Percentiles rank a stretch among this genome's conserved stretches.
Evolutionary conservation across 37 sponge, comb jelly and placozoan species (phyloP).

Genomic region (Crambe crambe): DNA sequence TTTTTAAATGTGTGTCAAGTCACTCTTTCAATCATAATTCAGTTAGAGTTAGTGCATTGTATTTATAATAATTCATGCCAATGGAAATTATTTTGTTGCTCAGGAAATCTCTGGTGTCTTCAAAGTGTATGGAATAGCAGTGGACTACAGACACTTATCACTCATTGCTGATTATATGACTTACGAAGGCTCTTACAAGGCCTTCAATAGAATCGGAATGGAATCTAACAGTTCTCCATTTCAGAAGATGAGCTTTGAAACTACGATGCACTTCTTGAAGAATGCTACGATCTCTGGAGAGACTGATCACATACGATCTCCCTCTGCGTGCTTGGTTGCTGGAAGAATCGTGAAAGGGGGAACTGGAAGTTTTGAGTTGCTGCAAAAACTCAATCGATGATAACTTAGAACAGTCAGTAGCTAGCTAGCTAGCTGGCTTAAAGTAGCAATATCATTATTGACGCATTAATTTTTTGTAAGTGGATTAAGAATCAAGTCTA

Average conservation of each 20-base stretch:
- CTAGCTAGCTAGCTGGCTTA: no score
- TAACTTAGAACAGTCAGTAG: no score
- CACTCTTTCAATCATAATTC: no score
- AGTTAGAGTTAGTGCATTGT: no score
- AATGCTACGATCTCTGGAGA: constrained; percentile 75
- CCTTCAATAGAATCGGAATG: constrained; percentile 91
- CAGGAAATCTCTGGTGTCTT: constrained; percentile 91
- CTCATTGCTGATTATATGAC: constrained; percentile 96
- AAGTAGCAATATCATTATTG: no score
- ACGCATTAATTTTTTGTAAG: no score
- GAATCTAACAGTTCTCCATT: constrained; percentile 89
- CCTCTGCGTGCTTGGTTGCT: constrained; percentile 84
- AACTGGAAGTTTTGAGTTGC: constrained; percentile 82
- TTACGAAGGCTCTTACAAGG: constrained; percentile 83
- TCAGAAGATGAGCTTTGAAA: constrained; percentile 98
- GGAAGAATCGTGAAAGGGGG: constrained; percentile 81
- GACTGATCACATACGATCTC: constrained; percentile 72
- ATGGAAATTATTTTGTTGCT: no score
- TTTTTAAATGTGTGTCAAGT: no score
- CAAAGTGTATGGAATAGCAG: constrained; percentile 88
- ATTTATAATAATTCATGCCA: no score
- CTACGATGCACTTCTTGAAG: constrained; percentile 89
- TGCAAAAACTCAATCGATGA: constrained; percentile 18
- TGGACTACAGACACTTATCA: constrained; percentile 85
- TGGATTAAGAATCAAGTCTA: no score